Conservation (phyloP, 2,113 vertebrate species). For the Prionailurus viverrinus region DNA sequence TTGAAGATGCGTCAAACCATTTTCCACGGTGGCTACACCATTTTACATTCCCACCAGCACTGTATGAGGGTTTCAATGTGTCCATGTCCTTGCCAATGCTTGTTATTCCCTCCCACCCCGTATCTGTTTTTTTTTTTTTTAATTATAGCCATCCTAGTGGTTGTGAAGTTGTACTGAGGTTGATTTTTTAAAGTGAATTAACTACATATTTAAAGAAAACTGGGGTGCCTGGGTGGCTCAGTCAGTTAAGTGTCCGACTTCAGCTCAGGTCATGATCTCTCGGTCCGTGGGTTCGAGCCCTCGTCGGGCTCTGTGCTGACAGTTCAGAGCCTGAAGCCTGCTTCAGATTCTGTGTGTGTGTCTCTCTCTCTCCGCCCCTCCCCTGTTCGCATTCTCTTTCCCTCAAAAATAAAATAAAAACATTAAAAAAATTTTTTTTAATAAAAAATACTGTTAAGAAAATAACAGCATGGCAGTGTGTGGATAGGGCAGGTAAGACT, state of each 20-base stretch:
- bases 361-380: neutral
- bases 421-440: neutral
- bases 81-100: neutral
- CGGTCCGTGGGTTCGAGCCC: neutral
- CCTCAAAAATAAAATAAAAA: neutral
- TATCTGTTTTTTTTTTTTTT: neutral
- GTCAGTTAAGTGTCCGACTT: neutral
- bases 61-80: neutral
- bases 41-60: neutral
- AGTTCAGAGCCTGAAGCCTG: neutral
- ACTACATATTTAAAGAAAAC: slow-evolving; percentile 20
- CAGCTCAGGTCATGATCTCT: neutral
- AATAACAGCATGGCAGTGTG: neutral
- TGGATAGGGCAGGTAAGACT: neutral
- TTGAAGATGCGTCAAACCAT: neutral
- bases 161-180: neutral
- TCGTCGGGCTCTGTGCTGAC: neutral
- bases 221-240: neutral
- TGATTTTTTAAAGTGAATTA: neutral
- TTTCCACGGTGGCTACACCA: neutral
- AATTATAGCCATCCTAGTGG: neutral
- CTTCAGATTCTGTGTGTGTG: neutral
- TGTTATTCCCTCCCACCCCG: neutral
- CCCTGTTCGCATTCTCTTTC: neutral
- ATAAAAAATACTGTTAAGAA: neutral